Evolutionary conservation across 2,797 vertebrate genomes (phyloP), one percentile per base, ranked within the genome.

Genomic region (Cercopithecus diana): DNA sequence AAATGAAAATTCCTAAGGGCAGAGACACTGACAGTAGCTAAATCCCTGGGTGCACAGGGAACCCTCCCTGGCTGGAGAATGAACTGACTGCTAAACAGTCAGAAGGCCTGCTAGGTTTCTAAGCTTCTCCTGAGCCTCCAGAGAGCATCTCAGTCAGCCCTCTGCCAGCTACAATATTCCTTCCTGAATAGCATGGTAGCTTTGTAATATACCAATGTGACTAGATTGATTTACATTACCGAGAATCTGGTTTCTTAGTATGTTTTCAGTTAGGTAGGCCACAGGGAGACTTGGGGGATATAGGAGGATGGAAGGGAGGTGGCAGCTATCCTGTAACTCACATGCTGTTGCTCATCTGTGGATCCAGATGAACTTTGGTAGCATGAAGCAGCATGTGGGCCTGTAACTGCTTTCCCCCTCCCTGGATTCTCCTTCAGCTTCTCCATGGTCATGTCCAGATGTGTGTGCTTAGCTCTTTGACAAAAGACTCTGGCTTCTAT

Each of bases 381-480:
- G 13, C 72, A 45, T 30, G 2, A 79, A 41, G 19, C 17, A 64
- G 48, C 10, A 5, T 11, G 24, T 45, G 30, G 41, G 2, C 7
- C n/a, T 5, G 0, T 2, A 4, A 1, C 28, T 83, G 28, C 57
- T 52, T 22, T 81, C 6, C 9, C 1, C 43, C 58, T 24, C 7
- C n/a, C 43, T 4, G 22, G 0, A 0, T 64, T 36, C 9, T 36
- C 20, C 13, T 48, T 36, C 8, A 2, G 33, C n/a, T 33, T 58
- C 28, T 52, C 58, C 39, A 39, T 10, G 8, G 28, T 20, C 36
- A 83, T 77, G 2, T 82, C 79, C 36, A 77, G 6, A 13, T 45
- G 50, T 30, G n/a, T 22, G 3, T 82, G 15, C 86, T 83, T 77
- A 77, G 20, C 28, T 41, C 26, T 12, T 36, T 88, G 22, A 84